These are phyloP conservation scores for Phrynocephalus vlangalii DNA, from an alignment of 2,797 vertebrate genomes.

Conservation along the genomic window DNA sequence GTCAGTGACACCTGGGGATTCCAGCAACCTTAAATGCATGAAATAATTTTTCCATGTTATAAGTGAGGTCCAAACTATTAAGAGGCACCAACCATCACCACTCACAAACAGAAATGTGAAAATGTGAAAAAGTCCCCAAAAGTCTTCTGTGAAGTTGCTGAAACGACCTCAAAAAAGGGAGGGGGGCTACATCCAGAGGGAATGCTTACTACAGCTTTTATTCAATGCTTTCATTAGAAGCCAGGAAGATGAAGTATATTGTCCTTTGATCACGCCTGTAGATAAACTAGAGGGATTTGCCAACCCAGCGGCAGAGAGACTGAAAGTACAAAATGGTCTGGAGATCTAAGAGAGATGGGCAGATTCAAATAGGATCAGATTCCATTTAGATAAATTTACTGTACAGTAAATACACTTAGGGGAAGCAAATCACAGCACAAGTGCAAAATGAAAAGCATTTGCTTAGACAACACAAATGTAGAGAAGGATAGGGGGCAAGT, in stretches of 20 bases:
- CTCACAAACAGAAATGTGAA: not conserved
- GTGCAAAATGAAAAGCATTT: slow-evolving; percentile 11
- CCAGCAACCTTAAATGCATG: no score
- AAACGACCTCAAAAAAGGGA: slow-evolving; percentile 11
- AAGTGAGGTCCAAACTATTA: not conserved
- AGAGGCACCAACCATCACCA: no score
- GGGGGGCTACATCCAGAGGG: slow-evolving; percentile 1
- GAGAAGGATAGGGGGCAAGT: not conserved
- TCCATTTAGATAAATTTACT: slow-evolving; percentile 23
- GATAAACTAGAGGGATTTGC: slow-evolving; percentile 23
- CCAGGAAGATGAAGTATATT: slow-evolving; percentile 18
- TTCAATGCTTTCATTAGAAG: slow-evolving; percentile 21
- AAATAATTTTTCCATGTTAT: not conserved
- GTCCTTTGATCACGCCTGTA: not conserved
- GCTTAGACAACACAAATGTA: slow-evolving; percentile 16
- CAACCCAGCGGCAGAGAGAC: not conserved
- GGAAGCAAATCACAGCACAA: slow-evolving; percentile 16
- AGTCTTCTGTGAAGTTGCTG: not conserved
- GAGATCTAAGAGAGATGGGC: accelerated
- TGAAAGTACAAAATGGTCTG: not conserved
- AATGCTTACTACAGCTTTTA: not conserved
- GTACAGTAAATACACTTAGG: slow-evolving; percentile 3
- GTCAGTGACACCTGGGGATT: no score
- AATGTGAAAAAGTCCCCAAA: not conserved
- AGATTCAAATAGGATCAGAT: slow-evolving; percentile 19